Evolutionary conservation across 2,797 vertebrate species (phyloP).

Genomic region (Sarcoramphus papa): DNA sequence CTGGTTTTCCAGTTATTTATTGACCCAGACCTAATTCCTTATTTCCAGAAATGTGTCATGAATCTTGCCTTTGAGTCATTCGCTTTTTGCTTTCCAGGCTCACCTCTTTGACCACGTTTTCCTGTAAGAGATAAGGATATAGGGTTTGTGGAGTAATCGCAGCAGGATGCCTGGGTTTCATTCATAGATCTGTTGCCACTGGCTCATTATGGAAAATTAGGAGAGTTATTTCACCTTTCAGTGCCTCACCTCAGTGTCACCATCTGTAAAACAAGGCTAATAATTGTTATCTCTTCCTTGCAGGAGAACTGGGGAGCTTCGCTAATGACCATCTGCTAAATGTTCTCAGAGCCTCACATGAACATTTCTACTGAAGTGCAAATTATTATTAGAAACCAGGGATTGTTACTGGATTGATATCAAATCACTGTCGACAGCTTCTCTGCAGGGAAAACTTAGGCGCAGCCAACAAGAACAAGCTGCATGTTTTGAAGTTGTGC

Average conservation of each 20-base stretch:
- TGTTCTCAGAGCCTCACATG: conserved; percentile 59
- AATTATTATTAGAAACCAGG: conserved; percentile 69
- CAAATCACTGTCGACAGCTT: conserved; percentile 66
- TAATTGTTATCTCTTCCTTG: conserved; percentile 63
- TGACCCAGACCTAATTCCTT: conserved; percentile 60
- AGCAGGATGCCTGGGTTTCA: conserved; percentile 55
- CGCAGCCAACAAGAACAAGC: conserved; percentile 67
- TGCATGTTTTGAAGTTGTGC: conserved; percentile 69
- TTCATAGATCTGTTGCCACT: conserved; percentile 57
- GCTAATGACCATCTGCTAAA: conserved; percentile 60
- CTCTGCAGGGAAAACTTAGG: conserved; percentile 67
- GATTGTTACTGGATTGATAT: conserved; percentile 69
- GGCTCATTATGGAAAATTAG: conserved; percentile 40
- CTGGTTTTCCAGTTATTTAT: conserved; percentile 56
- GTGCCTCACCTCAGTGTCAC: conserved; percentile 54
- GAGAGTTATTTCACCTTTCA: conserved; percentile 53
- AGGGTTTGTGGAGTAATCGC: conserved; percentile 23
- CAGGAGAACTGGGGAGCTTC: conserved; percentile 51
- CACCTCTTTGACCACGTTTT: conserved; percentile 42
- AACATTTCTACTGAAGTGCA: conserved; percentile 63
- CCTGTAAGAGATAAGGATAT: conserved; percentile 45
- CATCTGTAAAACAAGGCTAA: conserved; percentile 55
- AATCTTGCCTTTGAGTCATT: conserved; percentile 52
- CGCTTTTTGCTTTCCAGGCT: conserved; percentile 52
- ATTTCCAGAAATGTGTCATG: conserved; percentile 60